Evolutionary conservation across 2,888 invertebrate genomes (phyloP).

Genomic region (Heterodera filipjevi): DNA sequence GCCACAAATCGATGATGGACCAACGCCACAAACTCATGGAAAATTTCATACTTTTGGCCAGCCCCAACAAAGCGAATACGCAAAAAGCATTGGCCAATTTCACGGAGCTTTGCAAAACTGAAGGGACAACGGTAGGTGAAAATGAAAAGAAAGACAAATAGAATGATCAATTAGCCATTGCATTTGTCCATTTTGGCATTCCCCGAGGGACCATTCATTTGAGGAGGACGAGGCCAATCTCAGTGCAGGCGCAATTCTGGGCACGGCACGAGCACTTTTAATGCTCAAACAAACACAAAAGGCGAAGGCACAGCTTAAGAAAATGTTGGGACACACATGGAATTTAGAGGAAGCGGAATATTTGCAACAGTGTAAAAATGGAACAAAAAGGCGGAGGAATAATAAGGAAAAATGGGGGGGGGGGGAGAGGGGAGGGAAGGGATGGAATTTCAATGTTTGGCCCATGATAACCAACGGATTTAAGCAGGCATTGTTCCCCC

Average conservation of each 20-base stretch:
- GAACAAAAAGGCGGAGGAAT: too few relatives aligned
- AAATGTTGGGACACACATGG: slow-evolving; percentile 84
- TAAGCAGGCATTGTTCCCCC: too few relatives aligned
- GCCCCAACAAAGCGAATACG: slow-evolving; percentile 80
- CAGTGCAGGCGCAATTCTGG: slow-evolving; percentile 82
- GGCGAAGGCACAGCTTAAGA: slow-evolving; percentile 88
- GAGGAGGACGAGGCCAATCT: slow-evolving; percentile 51
- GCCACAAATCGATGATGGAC: slow-evolving; percentile 52
- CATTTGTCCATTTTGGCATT: not conserved
- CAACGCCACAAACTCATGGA: slow-evolving; percentile 69
- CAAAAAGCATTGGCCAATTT: slow-evolving; percentile 83
- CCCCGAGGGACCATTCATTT: not conserved
- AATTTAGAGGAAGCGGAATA: slow-evolving; percentile 94
- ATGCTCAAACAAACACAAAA: slow-evolving; percentile 86
- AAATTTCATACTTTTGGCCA: slow-evolving; percentile 81
- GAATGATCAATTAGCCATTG: not conserved
- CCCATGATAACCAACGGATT: too few relatives aligned
- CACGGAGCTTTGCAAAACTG: slow-evolving; percentile 76
- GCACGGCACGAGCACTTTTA: slow-evolving; percentile 82
- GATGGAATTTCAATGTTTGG: not conserved
- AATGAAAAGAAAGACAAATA: not conserved
- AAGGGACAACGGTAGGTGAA: slow-evolving; percentile 64
- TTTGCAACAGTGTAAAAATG: slow-evolving; percentile 77
- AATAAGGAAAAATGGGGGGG: slow-evolving; percentile 17
- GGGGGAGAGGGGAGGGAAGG: not conserved